Evolutionary conservation across 1,140 invertebrate genomes (phyloP), one percentile per base, ranked within the genome.

Genomic region (Papilio polyxenes): DNA sequence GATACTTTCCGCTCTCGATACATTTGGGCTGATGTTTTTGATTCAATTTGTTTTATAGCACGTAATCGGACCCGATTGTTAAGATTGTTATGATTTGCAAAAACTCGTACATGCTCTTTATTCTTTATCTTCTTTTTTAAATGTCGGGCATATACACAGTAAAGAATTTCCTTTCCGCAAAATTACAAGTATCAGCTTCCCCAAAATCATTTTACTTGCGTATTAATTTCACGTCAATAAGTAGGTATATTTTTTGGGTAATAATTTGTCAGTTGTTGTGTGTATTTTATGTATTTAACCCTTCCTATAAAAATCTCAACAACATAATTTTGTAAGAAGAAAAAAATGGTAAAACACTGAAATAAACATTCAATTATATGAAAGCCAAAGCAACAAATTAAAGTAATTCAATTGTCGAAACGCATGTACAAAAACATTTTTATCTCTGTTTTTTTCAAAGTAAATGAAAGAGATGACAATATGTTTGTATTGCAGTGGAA

Each of bases 1-100:
- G 81, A 87, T 85, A 82, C 84, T 85, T 87, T 85, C 82, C 83
- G 75, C 56, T 65, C 53, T 40, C 44, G 81, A 82, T 80, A 44
- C 65, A 62, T 48, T 53, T 75, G 56, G 40, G 62, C 23, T 82
- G 59, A 72, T 82, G 62, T 69, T 65, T 82, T 74, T 79, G 65
- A 80, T 56, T 82, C 78, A 83, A 80, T 83, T 83, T 80, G 69
- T 80, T 78, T 78, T 78, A 62, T 20, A n/a, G 76, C 53, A 44
- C 9, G 53, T 78, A 78, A 56, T 15, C 31, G 77, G 15, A 44
- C 7, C 17, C 23, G 8, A 62, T 79, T 56, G 62, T 62, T 75
- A 75, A 51, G 74, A 44, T 40, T 48, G 74, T 75, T 48, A 20
- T 75, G 44, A 17, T 75, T 75, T 49, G 44, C n/a, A 75, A 20